These are phyloP conservation scores for Chrysoperla carnea DNA, from an alignment of 1,140 invertebrate species.

Conservation along the genomic window DNA sequence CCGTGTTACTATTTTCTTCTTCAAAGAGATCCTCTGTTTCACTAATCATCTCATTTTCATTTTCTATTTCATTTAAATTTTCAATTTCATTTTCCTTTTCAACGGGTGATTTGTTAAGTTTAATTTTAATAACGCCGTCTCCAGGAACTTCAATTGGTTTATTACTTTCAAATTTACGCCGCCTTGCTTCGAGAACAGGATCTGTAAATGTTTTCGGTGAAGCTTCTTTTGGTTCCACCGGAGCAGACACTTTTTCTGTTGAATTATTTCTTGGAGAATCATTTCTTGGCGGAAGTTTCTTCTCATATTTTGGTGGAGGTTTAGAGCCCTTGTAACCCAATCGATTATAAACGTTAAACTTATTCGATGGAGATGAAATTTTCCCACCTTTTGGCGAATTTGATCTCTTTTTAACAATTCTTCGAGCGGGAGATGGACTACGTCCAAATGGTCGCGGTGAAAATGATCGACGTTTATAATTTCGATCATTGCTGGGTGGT, in stretches of 20 bases:
- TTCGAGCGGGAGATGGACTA: not conserved
- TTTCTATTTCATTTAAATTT: conserved; percentile 9
- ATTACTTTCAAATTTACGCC: conserved; percentile 16
- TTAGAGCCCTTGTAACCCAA: not conserved
- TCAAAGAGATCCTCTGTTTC: conserved; percentile 5
- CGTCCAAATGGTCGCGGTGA: not conserved
- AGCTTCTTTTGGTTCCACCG: not conserved
- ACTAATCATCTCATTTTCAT: conserved; percentile 11
- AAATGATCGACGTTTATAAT: not conserved
- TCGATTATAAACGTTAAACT: not conserved
- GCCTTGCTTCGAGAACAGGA: conserved; percentile 18
- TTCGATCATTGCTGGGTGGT: conserved; percentile 1
- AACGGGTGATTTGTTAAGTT: conserved; percentile 2
- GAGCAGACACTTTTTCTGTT: not conserved
- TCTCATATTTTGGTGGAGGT: too few species aligned
- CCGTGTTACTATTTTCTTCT: too few species aligned
- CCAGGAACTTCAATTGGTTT: conserved; percentile 11
- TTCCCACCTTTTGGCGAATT: conserved; percentile 6
- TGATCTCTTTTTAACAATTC: conserved; percentile 3
- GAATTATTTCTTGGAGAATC: not conserved
- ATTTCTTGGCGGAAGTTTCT: not conserved
- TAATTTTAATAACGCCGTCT: conserved; percentile 19
- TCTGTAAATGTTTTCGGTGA: conserved; percentile 10
- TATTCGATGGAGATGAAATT: not conserved
- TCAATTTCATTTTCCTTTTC: conserved; percentile 6